Evolutionary conservation across 2,797 vertebrate genomes (phyloP).

Genomic region (Pampus argenteus): DNA sequence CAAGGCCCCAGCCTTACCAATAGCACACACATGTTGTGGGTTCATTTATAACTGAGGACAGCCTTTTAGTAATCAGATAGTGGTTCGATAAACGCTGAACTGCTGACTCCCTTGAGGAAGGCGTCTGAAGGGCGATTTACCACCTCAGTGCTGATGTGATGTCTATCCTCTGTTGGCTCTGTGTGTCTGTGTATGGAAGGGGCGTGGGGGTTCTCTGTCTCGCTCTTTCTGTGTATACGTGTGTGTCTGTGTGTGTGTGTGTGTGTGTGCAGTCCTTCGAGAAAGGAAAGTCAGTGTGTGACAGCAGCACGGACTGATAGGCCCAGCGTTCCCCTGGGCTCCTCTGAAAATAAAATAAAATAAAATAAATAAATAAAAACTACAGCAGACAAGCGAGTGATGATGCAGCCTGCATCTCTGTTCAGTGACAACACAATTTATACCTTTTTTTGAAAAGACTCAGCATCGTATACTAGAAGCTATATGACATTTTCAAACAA

Average conservation of each 20-base stretch:
- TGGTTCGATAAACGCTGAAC: constrained; percentile 78
- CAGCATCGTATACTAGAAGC: constrained; percentile 3
- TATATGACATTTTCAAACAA: constrained; percentile 32
- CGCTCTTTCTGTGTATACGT: not conserved
- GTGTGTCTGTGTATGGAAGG: constrained; percentile 53
- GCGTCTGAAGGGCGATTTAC: constrained; percentile 82
- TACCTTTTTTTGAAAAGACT: constrained; percentile 38
- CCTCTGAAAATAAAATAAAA: not conserved
- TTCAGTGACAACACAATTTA: constrained; percentile 50
- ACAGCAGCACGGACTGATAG: constrained; percentile 58
- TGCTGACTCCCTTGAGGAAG: constrained; percentile 78
- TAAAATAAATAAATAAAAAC: constrained; percentile 8
- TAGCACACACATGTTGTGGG: constrained; percentile 70
- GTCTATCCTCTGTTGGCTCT: constrained; percentile 68
- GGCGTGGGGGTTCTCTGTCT: constrained; percentile 9
- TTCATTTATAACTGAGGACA: constrained; percentile 80
- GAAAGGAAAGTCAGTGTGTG: constrained; percentile 42
- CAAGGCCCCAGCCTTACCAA: constrained; percentile 39
- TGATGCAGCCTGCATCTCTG: constrained; percentile 38
- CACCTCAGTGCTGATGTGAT: constrained; percentile 77
- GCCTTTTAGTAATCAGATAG: constrained; percentile 84
- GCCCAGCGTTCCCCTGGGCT: constrained; percentile 42
- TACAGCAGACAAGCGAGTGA: constrained; percentile 43
- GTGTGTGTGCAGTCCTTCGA: constrained; percentile 48
- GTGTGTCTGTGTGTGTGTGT: constrained; percentile 26